phyloP scores from a whole-genome alignment of 2,113 vertebrate species.

The Clinocottus analis region DNA sequence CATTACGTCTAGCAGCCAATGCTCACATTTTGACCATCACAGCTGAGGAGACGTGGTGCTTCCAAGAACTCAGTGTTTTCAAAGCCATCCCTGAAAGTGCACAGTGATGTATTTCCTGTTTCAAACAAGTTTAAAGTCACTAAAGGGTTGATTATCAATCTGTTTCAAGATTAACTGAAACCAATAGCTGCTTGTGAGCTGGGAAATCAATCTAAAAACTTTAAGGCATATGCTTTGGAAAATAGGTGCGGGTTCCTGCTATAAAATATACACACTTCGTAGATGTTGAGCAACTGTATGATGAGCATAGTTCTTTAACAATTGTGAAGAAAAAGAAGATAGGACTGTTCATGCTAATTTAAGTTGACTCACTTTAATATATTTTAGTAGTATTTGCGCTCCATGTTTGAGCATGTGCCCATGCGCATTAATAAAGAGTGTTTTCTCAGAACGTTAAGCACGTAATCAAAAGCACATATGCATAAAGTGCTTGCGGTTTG shows the following conservation, averaged over 20 bases:
- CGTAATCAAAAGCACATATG: conserved; percentile 46
- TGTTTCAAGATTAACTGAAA: neutral
- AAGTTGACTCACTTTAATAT: conserved; percentile 2
- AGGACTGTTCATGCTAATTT: conserved; percentile 36
- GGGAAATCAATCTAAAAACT: conserved; percentile 21
- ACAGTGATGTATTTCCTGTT: conserved; percentile 10
- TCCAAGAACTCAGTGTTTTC: neutral
- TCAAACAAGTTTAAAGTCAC: conserved; percentile 27
- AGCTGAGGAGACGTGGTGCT: neutral
- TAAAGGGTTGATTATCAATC: conserved; percentile 1
- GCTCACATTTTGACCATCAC: neutral
- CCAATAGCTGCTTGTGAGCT: neutral
- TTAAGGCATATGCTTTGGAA: conserved; percentile 23
- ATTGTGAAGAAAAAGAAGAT: conserved; percentile 1
- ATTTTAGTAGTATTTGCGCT: neutral
- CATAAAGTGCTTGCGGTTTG: conserved; percentile 52
- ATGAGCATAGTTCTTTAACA: conserved; percentile 33
- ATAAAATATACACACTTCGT: neutral
- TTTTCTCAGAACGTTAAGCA: conserved; percentile 38
- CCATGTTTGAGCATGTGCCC: conserved; percentile 39
- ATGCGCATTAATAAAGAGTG: conserved; percentile 36
- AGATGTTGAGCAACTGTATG: neutral
- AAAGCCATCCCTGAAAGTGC: neutral
- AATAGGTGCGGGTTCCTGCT: neutral
- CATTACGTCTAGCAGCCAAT: neutral